Base-by-base conservation (phyloP, 2,113 vertebrate genomes). In the Camelus dromedarius region DNA sequence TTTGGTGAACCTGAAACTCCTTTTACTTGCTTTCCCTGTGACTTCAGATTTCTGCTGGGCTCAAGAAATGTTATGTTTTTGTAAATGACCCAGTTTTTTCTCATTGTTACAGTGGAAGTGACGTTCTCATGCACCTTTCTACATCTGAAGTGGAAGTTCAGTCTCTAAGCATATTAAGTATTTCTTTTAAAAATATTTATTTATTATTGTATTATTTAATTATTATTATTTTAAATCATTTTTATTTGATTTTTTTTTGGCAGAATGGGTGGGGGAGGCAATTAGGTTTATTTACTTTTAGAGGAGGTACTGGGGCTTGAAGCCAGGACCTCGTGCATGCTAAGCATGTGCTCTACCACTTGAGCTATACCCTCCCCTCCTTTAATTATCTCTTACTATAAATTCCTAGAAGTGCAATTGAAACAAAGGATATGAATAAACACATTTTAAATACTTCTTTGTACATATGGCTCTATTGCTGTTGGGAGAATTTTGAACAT, bases 391-490 rank as follows among this genome's bases (percentile, higher is more conserved):
- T 85, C 42, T 69, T 93, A 86, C 48, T 88, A 42, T 66, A 85
- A 94, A 92, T 95, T 82, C 82, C n/a, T 72, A 86, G 48, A 69
- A 82, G 32, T 97, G 50, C 60, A 76, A 58, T 67, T 89, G 72
- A 92, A 86, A 85, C 89, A 76, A 81, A 89, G 28, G 22, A 60
- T 73, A 60, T 86, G 26, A 16, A 85, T 32, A 54, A 93, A 72
- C 62, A 77, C 6, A n/a, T 96, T 79, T 92, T 89, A n/a, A 66
- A 64, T 16, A 60, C 48, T 72, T 80, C 52, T 93, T 90, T 86
- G 48, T 93, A 56, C 58, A 69, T 75, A 84, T 89, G 66, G 76
- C 54, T 58, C n/a, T 77, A 82, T 79, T 87, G 12, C 56, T 70
- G 7, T 81, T 15, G 89, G 77, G 58, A 93, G 70, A 84, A 89